Evolutionary conservation across 2,113 vertebrate genomes (phyloP).

Genomic region (Zingel zingel): DNA sequence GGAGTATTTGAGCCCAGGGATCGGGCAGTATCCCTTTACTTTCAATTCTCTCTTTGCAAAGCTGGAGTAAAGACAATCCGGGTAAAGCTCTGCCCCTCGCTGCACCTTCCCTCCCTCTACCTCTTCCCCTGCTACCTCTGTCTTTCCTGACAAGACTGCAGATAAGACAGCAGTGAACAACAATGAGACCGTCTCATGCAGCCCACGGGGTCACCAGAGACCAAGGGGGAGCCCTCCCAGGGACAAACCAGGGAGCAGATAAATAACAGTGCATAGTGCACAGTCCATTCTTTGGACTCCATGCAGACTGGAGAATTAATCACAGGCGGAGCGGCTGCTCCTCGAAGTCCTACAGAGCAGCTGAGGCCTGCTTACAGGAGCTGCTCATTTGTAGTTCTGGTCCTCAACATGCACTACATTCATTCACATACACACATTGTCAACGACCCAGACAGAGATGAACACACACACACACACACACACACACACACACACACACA

Average conservation of each 20-base stretch:
- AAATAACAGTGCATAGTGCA: conserved; percentile 65
- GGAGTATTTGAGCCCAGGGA: conserved; percentile 29
- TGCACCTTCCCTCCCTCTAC: conserved; percentile 16
- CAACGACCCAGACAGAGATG: not conserved
- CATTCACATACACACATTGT: conserved; percentile 5
- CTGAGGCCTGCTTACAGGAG: conserved; percentile 52
- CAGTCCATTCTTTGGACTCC: conserved; percentile 60
- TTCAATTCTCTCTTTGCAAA: conserved; percentile 42
- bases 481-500: no score
- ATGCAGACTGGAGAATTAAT: conserved; percentile 68
- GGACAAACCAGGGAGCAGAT: conserved; percentile 61
- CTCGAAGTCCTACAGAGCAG: conserved; percentile 35
- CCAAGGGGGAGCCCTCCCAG: conserved; percentile 42
- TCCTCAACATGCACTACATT: conserved; percentile 5
- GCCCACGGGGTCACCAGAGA: conserved; percentile 48
- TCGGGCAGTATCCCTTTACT: conserved; percentile 33
- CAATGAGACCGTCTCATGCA: conserved; percentile 52
- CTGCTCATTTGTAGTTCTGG: conserved; percentile 15
- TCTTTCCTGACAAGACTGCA: conserved; percentile 66
- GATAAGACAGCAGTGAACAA: conserved; percentile 66
- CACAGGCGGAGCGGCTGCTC: conserved; percentile 3
- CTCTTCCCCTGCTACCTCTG: conserved; percentile 27
- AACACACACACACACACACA: not conserved
- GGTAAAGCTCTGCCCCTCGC: conserved; percentile 21
- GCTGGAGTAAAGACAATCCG: conserved; percentile 47